These are phyloP conservation scores for Huso huso DNA, from an alignment of 2,797 vertebrate species.

Conservation along the genomic window DNA sequence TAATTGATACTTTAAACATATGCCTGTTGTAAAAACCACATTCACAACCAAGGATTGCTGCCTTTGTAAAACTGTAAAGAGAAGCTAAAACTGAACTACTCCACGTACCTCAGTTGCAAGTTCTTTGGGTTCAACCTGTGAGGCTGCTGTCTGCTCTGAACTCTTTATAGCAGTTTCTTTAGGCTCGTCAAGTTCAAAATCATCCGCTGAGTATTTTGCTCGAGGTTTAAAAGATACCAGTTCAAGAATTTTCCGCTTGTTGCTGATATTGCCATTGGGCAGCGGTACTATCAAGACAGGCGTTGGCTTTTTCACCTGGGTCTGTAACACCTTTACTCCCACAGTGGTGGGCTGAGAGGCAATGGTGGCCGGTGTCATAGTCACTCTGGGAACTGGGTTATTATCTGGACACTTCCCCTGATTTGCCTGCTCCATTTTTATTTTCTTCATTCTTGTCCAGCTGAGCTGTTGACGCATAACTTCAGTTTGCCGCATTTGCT, in stretches of 20 bases:
- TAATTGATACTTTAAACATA: too few relatives aligned
- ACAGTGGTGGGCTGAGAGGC: slow-evolving; percentile 35
- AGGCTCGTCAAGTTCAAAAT: slow-evolving; percentile 63
- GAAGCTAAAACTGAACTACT: background rate
- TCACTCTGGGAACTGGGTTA: slow-evolving; percentile 22
- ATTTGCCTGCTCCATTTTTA: slow-evolving; percentile 78
- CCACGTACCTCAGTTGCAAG: slow-evolving; percentile 38
- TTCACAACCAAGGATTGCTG: background rate
- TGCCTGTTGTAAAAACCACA: background rate
- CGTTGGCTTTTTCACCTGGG: slow-evolving; percentile 44
- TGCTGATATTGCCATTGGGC: slow-evolving; percentile 57
- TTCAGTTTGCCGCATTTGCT: slow-evolving; percentile 64
- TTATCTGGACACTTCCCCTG: slow-evolving; percentile 61
- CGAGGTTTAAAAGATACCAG: slow-evolving; percentile 65
- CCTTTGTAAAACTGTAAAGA: slow-evolving; percentile 19
- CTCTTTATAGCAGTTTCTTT: slow-evolving; percentile 17
- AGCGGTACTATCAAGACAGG: slow-evolving; percentile 60
- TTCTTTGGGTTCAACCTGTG: slow-evolving; percentile 21
- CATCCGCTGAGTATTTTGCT: slow-evolving; percentile 61
- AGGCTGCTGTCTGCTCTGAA: background rate
- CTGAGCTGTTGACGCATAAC: slow-evolving; percentile 74
- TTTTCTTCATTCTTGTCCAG: slow-evolving; percentile 91
- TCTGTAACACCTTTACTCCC: slow-evolving; percentile 42
- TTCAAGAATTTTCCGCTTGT: slow-evolving; percentile 53
- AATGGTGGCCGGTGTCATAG: background rate